These are phyloP conservation scores for Berghia stephanieae DNA, from an alignment of 1,140 invertebrate species.

Conservation along the genomic window DNA sequence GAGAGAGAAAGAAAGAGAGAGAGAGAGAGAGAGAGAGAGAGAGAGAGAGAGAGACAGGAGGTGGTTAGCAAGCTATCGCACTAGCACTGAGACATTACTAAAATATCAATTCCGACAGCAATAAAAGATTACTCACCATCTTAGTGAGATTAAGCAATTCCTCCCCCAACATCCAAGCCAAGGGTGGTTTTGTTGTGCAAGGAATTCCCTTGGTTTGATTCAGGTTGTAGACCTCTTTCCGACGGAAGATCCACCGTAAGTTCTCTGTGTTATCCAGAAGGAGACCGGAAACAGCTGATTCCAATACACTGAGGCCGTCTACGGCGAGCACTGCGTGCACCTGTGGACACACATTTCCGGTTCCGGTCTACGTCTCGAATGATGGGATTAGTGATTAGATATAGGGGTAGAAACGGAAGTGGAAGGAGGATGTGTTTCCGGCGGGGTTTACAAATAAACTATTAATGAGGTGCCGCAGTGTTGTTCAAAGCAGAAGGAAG, in stretches of 20 bases:
- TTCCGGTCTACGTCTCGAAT: too few relatives aligned
- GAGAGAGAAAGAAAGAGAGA: neutral
- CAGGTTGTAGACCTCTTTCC: conserved; percentile 56
- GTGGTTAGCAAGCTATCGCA: too few relatives aligned
- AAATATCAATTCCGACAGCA: too few relatives aligned
- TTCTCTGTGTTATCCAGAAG: conserved; percentile 43
- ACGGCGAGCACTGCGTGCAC: conserved; percentile 56
- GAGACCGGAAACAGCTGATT: conserved; percentile 49
- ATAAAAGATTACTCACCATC: conserved; percentile 41
- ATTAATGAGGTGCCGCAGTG: too few relatives aligned
- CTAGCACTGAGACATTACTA: too few relatives aligned
- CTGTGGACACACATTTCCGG: conserved; percentile 42
- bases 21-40: neutral
- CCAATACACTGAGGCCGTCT: conserved; percentile 54
- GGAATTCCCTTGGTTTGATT: conserved; percentile 58
- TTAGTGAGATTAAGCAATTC: conserved; percentile 52
- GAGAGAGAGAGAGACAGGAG: neutral
- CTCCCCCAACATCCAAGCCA: conserved; percentile 60
- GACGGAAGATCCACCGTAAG: conserved; percentile 58
- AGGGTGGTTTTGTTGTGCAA: conserved; percentile 44
- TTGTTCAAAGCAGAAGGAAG: too few relatives aligned
- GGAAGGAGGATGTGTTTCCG: too few relatives aligned
- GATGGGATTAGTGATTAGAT: too few relatives aligned
- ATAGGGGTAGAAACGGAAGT: too few relatives aligned
- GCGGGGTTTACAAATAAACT: too few relatives aligned